Evolutionary conservation across 1,140 invertebrate species (phyloP).

Genomic region (Drosophila bifasciata): DNA sequence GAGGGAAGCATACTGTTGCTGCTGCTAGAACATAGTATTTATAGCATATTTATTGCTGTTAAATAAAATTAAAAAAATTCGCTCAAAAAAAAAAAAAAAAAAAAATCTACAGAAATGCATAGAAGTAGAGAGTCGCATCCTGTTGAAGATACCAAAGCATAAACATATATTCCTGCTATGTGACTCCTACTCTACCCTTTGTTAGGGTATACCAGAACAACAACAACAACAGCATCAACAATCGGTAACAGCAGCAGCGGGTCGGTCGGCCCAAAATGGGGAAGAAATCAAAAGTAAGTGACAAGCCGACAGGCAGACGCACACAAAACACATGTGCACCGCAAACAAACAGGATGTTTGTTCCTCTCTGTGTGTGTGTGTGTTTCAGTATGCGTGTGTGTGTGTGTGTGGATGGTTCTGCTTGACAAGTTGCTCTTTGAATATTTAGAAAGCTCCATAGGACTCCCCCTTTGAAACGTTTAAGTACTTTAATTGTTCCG

Average conservation of each 20-base stretch:
- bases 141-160: no score
- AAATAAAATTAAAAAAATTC: no score
- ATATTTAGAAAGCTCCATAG: constrained; percentile 51
- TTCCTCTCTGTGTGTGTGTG: neutral
- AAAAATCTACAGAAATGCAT: no score
- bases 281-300: constrained; percentile 80
- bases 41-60: no score
- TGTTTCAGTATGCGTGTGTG: constrained; percentile 1
- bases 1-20: no score
- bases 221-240: constrained; percentile 6
- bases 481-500: constrained; percentile 73
- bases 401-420: neutral
- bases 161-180: no score
- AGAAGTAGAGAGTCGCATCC: no score
- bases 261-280: constrained; percentile 34
- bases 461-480: constrained; percentile 21
- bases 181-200: no score
- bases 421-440: constrained; percentile 71
- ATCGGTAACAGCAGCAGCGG: neutral
- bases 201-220: neutral
- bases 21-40: no score
- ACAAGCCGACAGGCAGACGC: constrained; percentile 77
- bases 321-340: constrained; percentile 80
- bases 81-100: no score
- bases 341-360: constrained; percentile 63